Evolutionary conservation across 2,888 invertebrate species (phyloP).

Genomic region (Atherix ibis): DNA sequence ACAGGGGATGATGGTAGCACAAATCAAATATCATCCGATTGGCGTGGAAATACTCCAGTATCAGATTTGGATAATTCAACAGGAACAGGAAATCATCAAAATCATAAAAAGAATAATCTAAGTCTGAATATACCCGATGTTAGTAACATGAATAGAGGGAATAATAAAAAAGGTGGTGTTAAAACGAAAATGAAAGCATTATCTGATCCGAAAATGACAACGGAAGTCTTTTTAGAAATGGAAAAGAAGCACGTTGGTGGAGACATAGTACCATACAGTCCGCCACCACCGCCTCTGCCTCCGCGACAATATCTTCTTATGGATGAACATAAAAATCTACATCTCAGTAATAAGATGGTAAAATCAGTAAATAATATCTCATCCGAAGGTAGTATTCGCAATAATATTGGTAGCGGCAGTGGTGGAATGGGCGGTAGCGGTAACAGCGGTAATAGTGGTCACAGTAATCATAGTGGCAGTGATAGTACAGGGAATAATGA

Average conservation of each 20-base stretch:
- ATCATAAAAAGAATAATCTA: slow-evolving; percentile 1
- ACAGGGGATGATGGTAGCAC: slow-evolving; percentile 8
- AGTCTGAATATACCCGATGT: too few relatives aligned
- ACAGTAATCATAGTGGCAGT: too few relatives aligned
- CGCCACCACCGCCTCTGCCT: slow-evolving; percentile 40
- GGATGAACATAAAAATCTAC: slow-evolving; percentile 24
- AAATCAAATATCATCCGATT: slow-evolving; percentile 9
- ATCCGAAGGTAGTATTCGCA: slow-evolving; percentile 3
- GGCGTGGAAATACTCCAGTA: slow-evolving; percentile 19
- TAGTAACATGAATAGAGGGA: background rate
- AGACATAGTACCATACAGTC: slow-evolving; percentile 31
- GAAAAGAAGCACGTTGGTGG: slow-evolving; percentile 16
- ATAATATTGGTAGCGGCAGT: background rate
- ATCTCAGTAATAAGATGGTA: slow-evolving; percentile 11
- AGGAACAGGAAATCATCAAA: slow-evolving; percentile 5
- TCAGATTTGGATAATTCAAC: slow-evolving; percentile 29
- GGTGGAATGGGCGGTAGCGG: slow-evolving; percentile 1
- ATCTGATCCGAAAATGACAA: slow-evolving; percentile 33
- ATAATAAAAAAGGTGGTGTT: slow-evolving; percentile 17
- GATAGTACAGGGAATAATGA: slow-evolving; percentile 3
- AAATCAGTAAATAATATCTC: background rate
- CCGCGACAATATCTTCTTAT: slow-evolving; percentile 39
- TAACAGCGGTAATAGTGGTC: slow-evolving; percentile 6
- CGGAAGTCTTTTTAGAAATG: slow-evolving; percentile 33
- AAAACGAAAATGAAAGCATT: slow-evolving; percentile 32